Percentiles rank a stretch among this genome's conserved stretches.
phyloP scores from a whole-genome alignment of 2,113 vertebrate genomes.

The Neolamprologus hecqui region DNA sequence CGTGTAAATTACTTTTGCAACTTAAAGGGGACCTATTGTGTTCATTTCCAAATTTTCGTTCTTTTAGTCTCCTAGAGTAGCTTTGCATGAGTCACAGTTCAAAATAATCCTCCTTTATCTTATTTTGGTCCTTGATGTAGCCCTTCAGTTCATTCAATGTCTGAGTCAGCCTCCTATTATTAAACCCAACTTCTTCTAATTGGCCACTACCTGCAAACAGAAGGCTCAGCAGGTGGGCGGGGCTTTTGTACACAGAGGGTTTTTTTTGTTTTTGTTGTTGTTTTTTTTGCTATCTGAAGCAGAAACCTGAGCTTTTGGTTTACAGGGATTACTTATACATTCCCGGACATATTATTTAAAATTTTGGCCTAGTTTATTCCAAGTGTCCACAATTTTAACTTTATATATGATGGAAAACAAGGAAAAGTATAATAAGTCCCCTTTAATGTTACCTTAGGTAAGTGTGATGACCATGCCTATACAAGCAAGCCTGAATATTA shows the following conservation, averaged over 20 bases:
- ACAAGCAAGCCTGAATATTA: neutral
- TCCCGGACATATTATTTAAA: fast-evolving
- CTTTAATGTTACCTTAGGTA: neutral
- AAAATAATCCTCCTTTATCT: neutral
- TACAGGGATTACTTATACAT: neutral
- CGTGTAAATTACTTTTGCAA: neutral
- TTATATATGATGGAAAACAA: neutral
- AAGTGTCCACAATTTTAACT: neutral
- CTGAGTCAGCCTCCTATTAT: neutral
- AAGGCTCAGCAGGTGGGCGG: neutral
- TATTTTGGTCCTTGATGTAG: neutral
- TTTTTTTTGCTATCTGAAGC: neutral
- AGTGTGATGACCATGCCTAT: neutral
- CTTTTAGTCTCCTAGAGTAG: neutral
- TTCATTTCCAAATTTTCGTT: neutral
- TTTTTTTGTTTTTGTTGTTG: neutral
- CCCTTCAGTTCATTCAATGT: neutral
- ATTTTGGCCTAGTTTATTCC: fast-evolving
- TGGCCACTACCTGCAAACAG: neutral
- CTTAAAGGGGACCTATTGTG: neutral
- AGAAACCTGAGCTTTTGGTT: neutral
- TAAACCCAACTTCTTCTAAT: neutral
- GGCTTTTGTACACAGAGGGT: neutral
- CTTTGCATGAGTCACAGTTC: neutral
- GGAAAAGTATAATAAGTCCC: neutral